A percentile compares a stretch with the other conserved stretches of the same genome.
phyloP scores from a whole-genome alignment of 1,140 invertebrate genomes.

The Leptopilina boulardi region DNA sequence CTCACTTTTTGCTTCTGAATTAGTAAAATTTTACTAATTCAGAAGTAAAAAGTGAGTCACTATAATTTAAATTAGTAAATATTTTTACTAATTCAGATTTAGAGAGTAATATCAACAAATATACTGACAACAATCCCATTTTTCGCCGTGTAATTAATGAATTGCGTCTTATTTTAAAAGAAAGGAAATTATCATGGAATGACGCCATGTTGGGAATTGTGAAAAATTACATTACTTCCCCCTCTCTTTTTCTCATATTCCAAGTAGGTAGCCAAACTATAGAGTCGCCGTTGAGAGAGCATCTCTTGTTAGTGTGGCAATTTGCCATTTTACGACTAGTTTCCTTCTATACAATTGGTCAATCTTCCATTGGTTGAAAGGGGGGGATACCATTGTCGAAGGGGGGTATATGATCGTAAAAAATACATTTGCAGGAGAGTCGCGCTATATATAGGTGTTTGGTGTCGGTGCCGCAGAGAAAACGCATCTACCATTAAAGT shows the following conservation, averaged over 20 bases:
- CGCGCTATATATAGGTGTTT: constrained; percentile 16
- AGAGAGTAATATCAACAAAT: too few relatives aligned
- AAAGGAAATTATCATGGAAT: background rate
- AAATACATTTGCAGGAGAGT: constrained; percentile 47
- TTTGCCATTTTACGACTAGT: constrained; percentile 46
- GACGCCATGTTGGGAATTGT: constrained; percentile 1
- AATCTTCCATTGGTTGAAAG: constrained; percentile 18
- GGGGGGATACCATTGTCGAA: background rate
- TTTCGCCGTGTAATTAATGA: too few relatives aligned
- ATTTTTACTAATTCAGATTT: too few relatives aligned
- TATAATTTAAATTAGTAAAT: too few relatives aligned
- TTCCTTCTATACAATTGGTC: constrained; percentile 39
- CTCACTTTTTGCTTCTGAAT: too few relatives aligned
- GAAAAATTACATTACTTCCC: background rate
- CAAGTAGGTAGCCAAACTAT: constrained; percentile 12
- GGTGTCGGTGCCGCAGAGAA: constrained; percentile 25
- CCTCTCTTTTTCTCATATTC: background rate
- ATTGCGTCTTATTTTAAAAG: too few relatives aligned
- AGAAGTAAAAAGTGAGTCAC: too few relatives aligned
- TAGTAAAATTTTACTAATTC: too few relatives aligned
- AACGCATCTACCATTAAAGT: constrained; percentile 47
- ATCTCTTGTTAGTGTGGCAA: constrained; percentile 38
- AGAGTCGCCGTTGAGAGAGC: background rate
- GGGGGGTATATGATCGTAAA: constrained; percentile 42
- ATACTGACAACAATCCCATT: too few relatives aligned